These are phyloP conservation scores for Nipponacmea schrenckii DNA, from an alignment of 2,888 invertebrate species.

Conservation along the genomic window DNA sequence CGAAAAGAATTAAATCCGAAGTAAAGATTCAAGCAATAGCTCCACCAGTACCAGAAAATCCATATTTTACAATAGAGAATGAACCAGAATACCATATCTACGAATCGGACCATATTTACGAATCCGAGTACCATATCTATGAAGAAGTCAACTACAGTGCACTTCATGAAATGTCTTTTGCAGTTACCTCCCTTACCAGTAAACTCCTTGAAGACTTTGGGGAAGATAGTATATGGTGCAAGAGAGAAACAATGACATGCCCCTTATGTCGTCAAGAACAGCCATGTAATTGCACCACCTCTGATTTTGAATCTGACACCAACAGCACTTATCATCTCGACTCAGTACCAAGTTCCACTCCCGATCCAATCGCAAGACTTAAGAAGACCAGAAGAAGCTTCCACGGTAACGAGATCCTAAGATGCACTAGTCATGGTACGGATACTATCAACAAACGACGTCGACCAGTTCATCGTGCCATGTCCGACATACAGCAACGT, in stretches of 20 bases:
- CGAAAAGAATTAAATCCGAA: background rate
- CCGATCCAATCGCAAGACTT: background rate
- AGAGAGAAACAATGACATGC: background rate
- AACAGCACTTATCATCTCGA: background rate
- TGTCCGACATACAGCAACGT: background rate
- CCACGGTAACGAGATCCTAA: background rate
- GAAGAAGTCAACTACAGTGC: background rate
- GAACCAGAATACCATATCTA: background rate
- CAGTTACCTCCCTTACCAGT: background rate
- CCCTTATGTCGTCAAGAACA: background rate
- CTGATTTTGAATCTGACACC: background rate
- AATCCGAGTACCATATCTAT: background rate
- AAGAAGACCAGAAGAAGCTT: background rate
- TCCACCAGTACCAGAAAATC: background rate
- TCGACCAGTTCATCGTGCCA: background rate
- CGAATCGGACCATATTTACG: background rate
- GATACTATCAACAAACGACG: background rate
- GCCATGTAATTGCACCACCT: background rate
- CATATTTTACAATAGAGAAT: background rate
- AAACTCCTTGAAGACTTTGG: background rate
- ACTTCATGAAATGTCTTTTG: background rate
- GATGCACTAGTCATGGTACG: background rate
- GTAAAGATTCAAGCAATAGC: background rate
- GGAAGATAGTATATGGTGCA: background rate
- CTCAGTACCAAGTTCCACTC: background rate